These are phyloP conservation scores for Phylloscopus whistleri DNA, from an alignment of 2,113 vertebrate genomes.

Conservation along the genomic window DNA sequence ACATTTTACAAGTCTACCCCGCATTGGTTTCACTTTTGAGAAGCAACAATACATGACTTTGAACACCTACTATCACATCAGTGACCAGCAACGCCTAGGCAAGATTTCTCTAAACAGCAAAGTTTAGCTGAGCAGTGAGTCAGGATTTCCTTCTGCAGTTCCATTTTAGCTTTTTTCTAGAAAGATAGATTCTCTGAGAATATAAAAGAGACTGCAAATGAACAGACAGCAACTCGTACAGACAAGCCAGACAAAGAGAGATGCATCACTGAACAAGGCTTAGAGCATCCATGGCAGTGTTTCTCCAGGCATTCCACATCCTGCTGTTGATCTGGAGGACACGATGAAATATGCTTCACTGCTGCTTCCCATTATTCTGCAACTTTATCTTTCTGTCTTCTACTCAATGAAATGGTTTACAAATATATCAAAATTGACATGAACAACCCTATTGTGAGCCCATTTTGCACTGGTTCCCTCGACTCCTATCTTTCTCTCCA, in stretches of 20 bases:
- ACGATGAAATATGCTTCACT: neutral
- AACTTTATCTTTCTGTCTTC: neutral
- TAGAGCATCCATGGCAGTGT: neutral
- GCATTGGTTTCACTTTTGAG: slow-evolving; percentile 23
- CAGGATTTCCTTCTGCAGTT: slow-evolving; percentile 7
- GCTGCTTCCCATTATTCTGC: neutral
- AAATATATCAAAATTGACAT: neutral
- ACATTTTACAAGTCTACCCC: slow-evolving; percentile 42
- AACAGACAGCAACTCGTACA: neutral
- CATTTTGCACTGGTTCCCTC: neutral
- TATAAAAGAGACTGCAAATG: slow-evolving; percentile 10
- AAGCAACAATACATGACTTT: slow-evolving; percentile 55
- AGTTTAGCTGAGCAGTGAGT: slow-evolving; percentile 10
- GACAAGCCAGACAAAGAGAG: slow-evolving; percentile 28
- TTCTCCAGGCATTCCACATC: neutral
- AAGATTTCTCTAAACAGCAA: neutral
- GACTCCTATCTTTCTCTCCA: neutral
- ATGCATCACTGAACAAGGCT: neutral
- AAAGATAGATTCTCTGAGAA: slow-evolving; percentile 32
- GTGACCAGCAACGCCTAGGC: slow-evolving; percentile 16
- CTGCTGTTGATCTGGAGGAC: neutral
- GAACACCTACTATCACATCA: slow-evolving; percentile 41
- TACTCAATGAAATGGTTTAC: neutral
- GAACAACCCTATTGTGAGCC: neutral
- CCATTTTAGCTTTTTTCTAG: slow-evolving; percentile 24